These are phyloP conservation scores for Anguilla megastoma DNA, from an alignment of 2,797 vertebrate genomes.

Conservation along the genomic window DNA sequence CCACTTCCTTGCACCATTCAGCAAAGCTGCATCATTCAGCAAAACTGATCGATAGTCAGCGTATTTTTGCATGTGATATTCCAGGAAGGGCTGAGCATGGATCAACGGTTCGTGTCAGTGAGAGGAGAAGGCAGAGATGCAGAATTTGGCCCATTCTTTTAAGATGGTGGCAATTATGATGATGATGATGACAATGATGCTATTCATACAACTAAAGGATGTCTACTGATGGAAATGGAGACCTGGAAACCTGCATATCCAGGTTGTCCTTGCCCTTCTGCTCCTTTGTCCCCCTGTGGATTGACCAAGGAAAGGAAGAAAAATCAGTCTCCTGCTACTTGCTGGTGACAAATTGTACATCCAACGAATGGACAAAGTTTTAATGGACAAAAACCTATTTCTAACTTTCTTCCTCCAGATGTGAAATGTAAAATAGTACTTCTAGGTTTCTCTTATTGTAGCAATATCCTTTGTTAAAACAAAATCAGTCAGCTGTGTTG, in stretches of 20 bases:
- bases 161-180: not conserved
- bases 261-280: conserved; percentile 8
- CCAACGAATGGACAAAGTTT: not conserved
- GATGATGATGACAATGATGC: not conserved
- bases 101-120: not conserved
- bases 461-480: no score
- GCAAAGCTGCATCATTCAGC: no score
- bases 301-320: not conserved
- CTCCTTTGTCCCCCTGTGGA: conserved; percentile 20
- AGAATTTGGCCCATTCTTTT: not conserved
- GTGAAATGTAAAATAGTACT: not conserved
- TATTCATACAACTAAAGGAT: not conserved
- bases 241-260: conserved; percentile 35
- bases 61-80: not conserved
- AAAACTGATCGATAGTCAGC: not conserved
- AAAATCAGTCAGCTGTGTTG: no score
- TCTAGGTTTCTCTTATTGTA: no score
- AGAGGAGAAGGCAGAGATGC: not conserved
- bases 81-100: not conserved
- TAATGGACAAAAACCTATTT: not conserved
- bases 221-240: not conserved
- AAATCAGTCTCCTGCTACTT: not conserved
- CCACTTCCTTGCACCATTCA: not conserved
- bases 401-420: not conserved
- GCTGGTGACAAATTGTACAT: not conserved